These are phyloP conservation scores for Ginglymostoma cirratum DNA, from an alignment of 2,113 vertebrate genomes.

Conservation along the genomic window DNA sequence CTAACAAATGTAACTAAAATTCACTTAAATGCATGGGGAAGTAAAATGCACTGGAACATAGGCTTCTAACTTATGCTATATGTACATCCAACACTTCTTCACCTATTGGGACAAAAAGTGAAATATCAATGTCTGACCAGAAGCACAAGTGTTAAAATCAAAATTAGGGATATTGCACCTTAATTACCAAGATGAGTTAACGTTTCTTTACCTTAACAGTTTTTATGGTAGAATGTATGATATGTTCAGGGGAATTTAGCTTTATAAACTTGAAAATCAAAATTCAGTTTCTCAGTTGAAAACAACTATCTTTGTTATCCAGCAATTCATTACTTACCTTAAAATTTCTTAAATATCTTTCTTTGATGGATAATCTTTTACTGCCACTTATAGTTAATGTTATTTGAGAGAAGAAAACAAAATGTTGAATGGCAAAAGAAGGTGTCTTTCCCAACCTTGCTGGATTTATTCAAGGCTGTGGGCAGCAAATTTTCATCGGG, in stretches of 20 bases:
- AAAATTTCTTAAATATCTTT: not conserved
- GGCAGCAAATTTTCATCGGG: not conserved
- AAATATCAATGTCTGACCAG: not conserved
- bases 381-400: too few species aligned
- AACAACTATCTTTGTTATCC: not conserved
- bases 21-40: too few species aligned
- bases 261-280: not conserved
- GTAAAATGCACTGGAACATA: not conserved
- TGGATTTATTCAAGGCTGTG: not conserved
- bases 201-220: too few species aligned
- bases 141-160: not conserved
- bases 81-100: not conserved
- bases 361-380: not conserved
- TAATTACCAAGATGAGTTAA: too few species aligned
- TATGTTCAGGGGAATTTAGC: not conserved
- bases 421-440: not conserved
- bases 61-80: not conserved
- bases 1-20: too few species aligned
- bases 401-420: too few species aligned
- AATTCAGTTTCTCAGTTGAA: not conserved
- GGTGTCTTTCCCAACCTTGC: not conserved
- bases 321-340: not conserved
- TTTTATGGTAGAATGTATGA: too few species aligned
- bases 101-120: not conserved
- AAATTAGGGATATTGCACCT: not conserved